Evolutionary conservation across 1,140 invertebrate species (phyloP).

Genomic region (Habropoda laboriosa): DNA sequence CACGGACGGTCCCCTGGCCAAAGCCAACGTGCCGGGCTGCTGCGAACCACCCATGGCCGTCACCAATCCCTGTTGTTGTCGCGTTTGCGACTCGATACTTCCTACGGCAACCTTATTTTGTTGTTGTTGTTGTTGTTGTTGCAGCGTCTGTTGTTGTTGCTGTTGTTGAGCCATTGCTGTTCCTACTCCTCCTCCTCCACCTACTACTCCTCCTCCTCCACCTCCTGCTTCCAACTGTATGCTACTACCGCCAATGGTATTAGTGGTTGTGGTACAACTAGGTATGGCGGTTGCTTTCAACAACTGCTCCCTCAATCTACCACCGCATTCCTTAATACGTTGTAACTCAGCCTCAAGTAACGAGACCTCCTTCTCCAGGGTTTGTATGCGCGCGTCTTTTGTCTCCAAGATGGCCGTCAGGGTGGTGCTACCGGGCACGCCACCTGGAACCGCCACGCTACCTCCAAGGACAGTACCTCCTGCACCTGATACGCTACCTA

Average conservation of each 20-base stretch:
- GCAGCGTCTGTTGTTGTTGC: slow-evolving; percentile 22
- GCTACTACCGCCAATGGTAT: slow-evolving; percentile 4
- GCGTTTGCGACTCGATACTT: slow-evolving; percentile 64
- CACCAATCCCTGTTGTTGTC: slow-evolving; percentile 46
- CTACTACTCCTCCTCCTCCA: no score
- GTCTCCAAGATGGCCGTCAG: slow-evolving; percentile 90
- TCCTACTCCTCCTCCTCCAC: no score
- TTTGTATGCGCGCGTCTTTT: slow-evolving; percentile 92
- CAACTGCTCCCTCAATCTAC: slow-evolving; percentile 75
- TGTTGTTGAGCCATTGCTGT: no score
- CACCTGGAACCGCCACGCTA: slow-evolving; percentile 82
- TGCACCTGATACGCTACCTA: slow-evolving; percentile 69
- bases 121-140: slow-evolving; percentile 43
- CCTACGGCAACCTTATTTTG: slow-evolving; percentile 28
- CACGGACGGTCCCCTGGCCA: slow-evolving; percentile 70
- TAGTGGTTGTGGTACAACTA: slow-evolving; percentile 55
- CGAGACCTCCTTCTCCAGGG: slow-evolving; percentile 91
- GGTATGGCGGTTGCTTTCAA: slow-evolving; percentile 75
- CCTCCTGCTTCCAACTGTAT: no score
- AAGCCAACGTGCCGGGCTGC: slow-evolving; percentile 63
- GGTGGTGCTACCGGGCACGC: slow-evolving; percentile 86
- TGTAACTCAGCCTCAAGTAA: slow-evolving; percentile 88
- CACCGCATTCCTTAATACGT: slow-evolving; percentile 83
- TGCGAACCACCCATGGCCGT: slow-evolving; percentile 61
- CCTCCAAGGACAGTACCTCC: slow-evolving; percentile 84